These are phyloP conservation scores for Maconellicoccus hirsutus DNA, from an alignment of 1,140 invertebrate species.

Conservation along the genomic window DNA sequence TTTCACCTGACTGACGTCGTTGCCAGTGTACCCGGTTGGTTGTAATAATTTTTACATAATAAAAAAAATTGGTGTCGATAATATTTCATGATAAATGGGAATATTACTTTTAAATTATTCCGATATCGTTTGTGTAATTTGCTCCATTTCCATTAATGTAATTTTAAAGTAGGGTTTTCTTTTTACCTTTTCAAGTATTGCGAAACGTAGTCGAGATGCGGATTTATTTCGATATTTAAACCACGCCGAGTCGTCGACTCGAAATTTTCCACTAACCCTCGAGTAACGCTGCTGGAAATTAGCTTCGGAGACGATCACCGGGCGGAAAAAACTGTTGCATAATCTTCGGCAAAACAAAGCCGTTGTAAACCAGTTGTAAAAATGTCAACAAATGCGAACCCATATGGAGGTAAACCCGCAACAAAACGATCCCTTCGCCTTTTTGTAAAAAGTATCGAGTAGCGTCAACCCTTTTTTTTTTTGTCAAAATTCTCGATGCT, in stretches of 20 bases:
- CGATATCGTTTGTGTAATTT: conserved; percentile 5
- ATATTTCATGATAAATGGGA: conserved; percentile 9
- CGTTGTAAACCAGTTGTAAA: not conserved
- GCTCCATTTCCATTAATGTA: conserved; percentile 3
- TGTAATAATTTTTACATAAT: not conserved
- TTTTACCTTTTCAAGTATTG: not conserved
- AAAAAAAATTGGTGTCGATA: conserved; percentile 5
- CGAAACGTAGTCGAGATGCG: no score
- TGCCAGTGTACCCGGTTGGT: not conserved
- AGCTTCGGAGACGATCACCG: not conserved
- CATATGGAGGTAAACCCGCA: not conserved
- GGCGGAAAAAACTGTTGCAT: not conserved
- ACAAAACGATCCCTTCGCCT: not conserved
- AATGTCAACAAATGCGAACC: not conserved
- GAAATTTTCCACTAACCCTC: no score
- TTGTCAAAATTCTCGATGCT: not conserved
- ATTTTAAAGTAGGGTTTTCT: not conserved
- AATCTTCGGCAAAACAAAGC: not conserved
- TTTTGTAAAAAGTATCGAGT: not conserved
- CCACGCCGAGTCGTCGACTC: no score
- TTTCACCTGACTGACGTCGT: not conserved
- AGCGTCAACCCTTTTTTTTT: conserved; percentile 3
- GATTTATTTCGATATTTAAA: no score
- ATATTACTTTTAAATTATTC: conserved; percentile 10
- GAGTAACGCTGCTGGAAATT: not conserved